Conservation (phyloP, 2,888 invertebrate species). For the Lamellibrachia satsuma region DNA sequence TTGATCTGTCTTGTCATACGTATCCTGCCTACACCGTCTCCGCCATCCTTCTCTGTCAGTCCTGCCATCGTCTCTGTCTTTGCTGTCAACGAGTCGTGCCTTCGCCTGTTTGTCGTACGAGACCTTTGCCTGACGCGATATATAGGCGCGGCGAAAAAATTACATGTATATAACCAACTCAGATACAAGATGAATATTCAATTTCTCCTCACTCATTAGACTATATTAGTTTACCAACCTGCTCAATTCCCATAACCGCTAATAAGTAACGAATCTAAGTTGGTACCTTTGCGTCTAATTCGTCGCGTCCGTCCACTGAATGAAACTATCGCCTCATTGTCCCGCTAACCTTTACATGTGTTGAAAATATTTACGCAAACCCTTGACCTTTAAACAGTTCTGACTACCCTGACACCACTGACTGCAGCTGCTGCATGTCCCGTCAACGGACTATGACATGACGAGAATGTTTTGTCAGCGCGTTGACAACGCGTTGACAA, state of each 20-base stretch:
- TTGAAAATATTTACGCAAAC: not conserved
- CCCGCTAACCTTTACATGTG: not conserved
- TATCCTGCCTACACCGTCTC: not conserved
- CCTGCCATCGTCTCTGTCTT: not conserved
- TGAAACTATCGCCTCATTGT: not conserved
- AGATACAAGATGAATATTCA: not conserved
- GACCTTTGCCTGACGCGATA: not conserved
- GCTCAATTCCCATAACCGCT: not conserved
- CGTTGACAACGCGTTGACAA: not conserved
- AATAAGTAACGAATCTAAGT: not conserved
- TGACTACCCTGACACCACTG: not conserved
- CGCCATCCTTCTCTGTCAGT: not conserved
- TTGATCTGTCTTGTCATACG: slow-evolving; percentile 17
- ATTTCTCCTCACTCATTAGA: no score
- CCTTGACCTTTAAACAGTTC: not conserved
- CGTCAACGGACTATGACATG: not conserved
- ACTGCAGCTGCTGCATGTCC: no score
- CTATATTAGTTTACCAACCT: not conserved
- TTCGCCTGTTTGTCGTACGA: not conserved
- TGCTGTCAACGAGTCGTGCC: not conserved
- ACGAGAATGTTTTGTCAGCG: not conserved
- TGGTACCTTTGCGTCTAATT: not conserved
- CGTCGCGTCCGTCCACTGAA: not conserved
- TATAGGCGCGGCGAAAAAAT: not conserved
- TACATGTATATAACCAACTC: not conserved